A percentile compares a stretch with the other conserved stretches of the same genome.
Conservation (phyloP, 1,140 invertebrate species). For the Harlomillsia oculata region DNA sequence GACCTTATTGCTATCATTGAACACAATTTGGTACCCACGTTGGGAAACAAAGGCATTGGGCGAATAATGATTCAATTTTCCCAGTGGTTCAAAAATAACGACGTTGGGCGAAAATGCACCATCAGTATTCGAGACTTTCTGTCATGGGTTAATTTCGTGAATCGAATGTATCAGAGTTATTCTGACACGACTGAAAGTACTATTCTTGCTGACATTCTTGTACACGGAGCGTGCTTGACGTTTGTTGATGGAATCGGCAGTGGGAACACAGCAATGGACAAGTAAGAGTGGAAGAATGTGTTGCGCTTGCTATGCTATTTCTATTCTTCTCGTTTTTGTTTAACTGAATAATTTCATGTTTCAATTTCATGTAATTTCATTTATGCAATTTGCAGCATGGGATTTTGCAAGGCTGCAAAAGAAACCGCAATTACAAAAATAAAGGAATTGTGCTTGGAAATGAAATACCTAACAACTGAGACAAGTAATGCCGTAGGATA, state of each 20-base stretch:
- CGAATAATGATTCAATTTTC: constrained; percentile 66
- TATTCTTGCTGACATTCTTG: constrained; percentile 43
- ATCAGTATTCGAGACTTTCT: constrained; percentile 87
- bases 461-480: too few relatives aligned
- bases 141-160: constrained; percentile 87
- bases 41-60: constrained; percentile 54
- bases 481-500: too few relatives aligned
- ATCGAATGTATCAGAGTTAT: constrained; percentile 45
- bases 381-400: too few relatives aligned
- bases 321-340: too few relatives aligned
- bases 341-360: too few relatives aligned
- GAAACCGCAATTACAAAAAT: too few relatives aligned
- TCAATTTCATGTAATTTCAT: too few relatives aligned
- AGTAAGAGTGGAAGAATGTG: too few relatives aligned
- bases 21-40: constrained; percentile 56
- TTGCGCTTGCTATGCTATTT: too few relatives aligned
- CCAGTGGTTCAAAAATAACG: constrained; percentile 60
- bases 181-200: neutral
- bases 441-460: too few relatives aligned
- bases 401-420: too few relatives aligned
- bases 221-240: constrained; percentile 81
- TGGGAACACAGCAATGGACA: constrained; percentile 54
- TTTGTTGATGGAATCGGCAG: constrained; percentile 83
- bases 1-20: constrained; percentile 72
- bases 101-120: constrained; percentile 64